Conservation (phyloP, 2,113 vertebrate species). For the Anolis carolinensis region DNA sequence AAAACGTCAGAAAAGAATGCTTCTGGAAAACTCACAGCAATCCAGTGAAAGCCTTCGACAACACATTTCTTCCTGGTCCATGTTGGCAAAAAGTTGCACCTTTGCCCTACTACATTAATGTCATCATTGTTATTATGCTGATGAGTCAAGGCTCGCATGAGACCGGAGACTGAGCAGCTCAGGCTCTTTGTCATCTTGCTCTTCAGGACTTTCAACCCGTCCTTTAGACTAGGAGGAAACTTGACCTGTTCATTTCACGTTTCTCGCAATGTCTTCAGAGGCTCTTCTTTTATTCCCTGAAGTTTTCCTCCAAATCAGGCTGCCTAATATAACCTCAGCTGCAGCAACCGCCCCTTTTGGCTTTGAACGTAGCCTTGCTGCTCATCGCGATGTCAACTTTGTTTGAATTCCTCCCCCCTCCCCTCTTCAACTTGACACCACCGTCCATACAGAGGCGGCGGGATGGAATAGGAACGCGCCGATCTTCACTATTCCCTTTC, state of each 20-base stretch:
- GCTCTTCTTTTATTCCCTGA: too few relatives aligned
- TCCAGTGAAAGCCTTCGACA: too few relatives aligned
- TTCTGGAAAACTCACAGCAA: too few relatives aligned
- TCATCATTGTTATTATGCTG: too few relatives aligned
- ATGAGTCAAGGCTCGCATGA: too few relatives aligned
- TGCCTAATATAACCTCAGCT: not conserved
- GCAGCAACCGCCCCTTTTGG: not conserved
- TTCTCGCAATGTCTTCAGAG: not conserved
- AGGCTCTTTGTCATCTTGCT: too few relatives aligned
- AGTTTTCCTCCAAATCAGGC: not conserved
- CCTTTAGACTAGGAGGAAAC: not conserved
- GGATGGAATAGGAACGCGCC: too few relatives aligned
- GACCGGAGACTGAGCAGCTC: not conserved
- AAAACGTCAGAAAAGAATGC: too few relatives aligned
- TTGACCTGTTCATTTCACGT: not conserved
- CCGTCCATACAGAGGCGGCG: accelerated
- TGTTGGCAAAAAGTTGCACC: not conserved
- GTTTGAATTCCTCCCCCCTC: not conserved
- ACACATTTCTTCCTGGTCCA: not conserved
- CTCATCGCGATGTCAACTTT: not conserved
- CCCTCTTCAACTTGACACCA: not conserved
- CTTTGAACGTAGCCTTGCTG: not conserved
- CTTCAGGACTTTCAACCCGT: too few relatives aligned
- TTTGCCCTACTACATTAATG: not conserved
- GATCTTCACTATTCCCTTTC: too few relatives aligned